These are phyloP conservation scores for Galemys pyrenaicus DNA, from an alignment of 2,113 vertebrate genomes.

Conservation along the genomic window DNA sequence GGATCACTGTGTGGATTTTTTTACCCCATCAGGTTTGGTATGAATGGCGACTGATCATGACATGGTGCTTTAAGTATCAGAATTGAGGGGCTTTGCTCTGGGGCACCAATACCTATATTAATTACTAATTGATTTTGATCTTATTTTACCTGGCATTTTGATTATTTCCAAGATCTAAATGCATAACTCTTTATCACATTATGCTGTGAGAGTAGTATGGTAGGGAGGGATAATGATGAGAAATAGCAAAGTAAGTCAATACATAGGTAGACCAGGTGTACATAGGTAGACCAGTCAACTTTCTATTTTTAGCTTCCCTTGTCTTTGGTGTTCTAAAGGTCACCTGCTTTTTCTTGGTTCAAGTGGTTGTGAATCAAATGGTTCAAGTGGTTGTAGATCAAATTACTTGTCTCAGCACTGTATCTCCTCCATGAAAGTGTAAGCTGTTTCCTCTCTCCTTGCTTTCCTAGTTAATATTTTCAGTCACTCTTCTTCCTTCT, in stretches of 20 bases:
- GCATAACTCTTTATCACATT: not conserved
- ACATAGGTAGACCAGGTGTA: too few species aligned
- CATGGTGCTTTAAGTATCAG: not conserved
- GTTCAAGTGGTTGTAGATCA: not conserved
- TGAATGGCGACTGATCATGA: not conserved
- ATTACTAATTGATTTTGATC: not conserved
- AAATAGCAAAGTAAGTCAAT: not conserved
- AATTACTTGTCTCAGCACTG: not conserved
- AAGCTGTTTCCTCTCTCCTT: not conserved
- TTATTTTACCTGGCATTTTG: not conserved
- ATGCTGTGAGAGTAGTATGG: not conserved
- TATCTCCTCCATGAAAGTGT: not conserved
- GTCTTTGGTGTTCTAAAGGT: not conserved
- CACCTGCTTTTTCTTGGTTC: not conserved
- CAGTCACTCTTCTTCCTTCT: not conserved
- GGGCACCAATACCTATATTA: not conserved
- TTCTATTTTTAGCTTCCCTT: not conserved
- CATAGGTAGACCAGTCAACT: accelerated
- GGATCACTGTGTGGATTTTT: not conserved
- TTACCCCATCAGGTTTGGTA: not conserved
- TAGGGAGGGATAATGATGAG: not conserved
- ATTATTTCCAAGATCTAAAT: not conserved
- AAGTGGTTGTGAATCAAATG: not conserved
- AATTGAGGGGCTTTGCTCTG: not conserved
- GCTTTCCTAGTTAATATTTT: not conserved